Percentiles rank a stretch among this genome's conserved stretches.
These are phyloP conservation scores for Brienomyrus longianalis DNA, from an alignment of 2,113 vertebrate species.

Conservation along the genomic window DNA sequence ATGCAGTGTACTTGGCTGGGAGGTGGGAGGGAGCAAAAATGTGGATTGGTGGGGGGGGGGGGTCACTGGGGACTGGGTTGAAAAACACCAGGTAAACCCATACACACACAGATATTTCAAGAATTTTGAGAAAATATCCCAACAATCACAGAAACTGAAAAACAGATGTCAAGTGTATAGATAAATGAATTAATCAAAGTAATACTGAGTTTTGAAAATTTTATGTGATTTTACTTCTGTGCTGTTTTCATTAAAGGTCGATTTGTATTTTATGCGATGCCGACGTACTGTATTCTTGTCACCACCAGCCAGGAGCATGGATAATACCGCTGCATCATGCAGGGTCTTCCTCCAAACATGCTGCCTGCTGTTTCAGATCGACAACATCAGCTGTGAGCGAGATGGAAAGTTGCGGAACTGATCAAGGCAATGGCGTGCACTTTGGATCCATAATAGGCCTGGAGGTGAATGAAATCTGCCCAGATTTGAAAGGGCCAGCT, in stretches of 20 bases:
- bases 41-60: neutral
- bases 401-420: neutral
- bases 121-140: neutral
- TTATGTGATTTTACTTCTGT: neutral
- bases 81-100: neutral
- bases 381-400: neutral
- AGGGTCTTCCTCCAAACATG: neutral
- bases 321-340: neutral
- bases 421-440: neutral
- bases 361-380: neutral
- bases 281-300: fast-evolving
- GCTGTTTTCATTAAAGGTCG: neutral
- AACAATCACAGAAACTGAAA: neutral
- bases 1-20: neutral
- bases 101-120: neutral
- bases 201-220: neutral
- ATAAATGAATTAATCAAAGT: neutral
- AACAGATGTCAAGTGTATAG: neutral
- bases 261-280: neutral
- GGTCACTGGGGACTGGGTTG: neutral
- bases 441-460: neutral
- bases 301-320: neutral
- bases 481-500: neutral
- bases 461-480: neutral
- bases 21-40: neutral